Percentiles rank a stretch among this genome's conserved stretches.
Evolutionary conservation across 2,113 vertebrate genomes (phyloP).

Genomic region (Anoura caudifer): DNA sequence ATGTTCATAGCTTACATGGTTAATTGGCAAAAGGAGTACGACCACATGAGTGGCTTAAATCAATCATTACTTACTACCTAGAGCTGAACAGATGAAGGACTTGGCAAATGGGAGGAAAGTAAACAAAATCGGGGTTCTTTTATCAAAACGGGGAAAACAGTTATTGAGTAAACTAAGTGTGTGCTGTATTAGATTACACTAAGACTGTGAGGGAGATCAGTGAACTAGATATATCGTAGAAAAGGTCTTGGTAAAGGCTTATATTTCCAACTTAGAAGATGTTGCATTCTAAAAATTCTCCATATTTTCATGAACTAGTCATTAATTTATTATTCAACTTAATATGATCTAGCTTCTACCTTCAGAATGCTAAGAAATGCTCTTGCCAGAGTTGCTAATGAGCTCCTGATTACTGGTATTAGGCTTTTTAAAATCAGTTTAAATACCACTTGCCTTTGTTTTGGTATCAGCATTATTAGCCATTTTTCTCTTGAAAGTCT

Average conservation of each 20-base stretch:
- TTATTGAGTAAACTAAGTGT: too few relatives aligned
- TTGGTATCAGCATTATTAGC: neutral
- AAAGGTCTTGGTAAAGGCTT: neutral
- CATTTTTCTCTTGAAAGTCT: conserved; percentile 30
- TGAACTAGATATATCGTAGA: too few relatives aligned
- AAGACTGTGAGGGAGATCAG: too few relatives aligned
- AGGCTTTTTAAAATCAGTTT: conserved; percentile 12
- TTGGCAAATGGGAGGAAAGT: too few relatives aligned
- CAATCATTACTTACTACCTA: too few relatives aligned
- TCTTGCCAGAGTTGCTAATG: neutral
- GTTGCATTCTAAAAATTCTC: neutral
- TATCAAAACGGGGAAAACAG: too few relatives aligned
- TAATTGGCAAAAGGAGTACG: too few relatives aligned
- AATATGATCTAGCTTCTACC: neutral
- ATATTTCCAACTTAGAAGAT: neutral
- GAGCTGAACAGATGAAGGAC: too few relatives aligned
- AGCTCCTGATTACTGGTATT: neutral
- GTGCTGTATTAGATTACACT: too few relatives aligned
- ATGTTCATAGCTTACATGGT: too few relatives aligned
- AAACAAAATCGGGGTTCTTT: too few relatives aligned
- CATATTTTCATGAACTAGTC: neutral
- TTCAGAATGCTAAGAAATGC: neutral
- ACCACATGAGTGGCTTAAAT: too few relatives aligned
- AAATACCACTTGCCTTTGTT: neutral
- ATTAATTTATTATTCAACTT: neutral